Percentiles rank a stretch among this genome's conserved stretches.
phyloP scores from a whole-genome alignment of 2,797 vertebrate genomes.

The Onychomys arenicola region DNA sequence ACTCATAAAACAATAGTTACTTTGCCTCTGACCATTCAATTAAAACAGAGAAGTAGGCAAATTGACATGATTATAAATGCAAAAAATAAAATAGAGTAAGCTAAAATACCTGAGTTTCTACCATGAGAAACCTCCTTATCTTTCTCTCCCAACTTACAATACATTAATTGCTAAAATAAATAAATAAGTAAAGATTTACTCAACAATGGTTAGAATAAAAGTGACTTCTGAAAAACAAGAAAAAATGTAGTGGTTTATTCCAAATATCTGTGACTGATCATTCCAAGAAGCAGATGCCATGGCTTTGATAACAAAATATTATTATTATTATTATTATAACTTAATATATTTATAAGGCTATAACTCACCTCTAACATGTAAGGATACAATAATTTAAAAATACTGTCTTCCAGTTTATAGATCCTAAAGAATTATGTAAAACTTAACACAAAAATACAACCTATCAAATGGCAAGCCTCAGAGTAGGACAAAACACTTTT shows the following conservation, averaged over 20 bases:
- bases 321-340: background rate
- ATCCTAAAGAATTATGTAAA: background rate
- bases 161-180: background rate
- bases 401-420: background rate
- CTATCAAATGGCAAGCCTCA: background rate
- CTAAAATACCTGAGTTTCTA: background rate
- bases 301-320: background rate
- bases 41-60: background rate
- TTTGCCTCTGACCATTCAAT: background rate
- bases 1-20: background rate
- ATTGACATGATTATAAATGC: background rate
- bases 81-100: constrained; percentile 17
- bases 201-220: background rate
- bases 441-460: background rate
- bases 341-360: constrained; percentile 22
- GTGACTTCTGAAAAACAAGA: background rate
- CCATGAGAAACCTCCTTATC: background rate
- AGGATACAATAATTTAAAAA: background rate
- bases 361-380: constrained; percentile 28
- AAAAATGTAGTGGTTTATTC: background rate
- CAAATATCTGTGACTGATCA: background rate
- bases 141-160: background rate
- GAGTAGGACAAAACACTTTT: background rate
- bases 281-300: background rate
- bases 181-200: background rate